Base-by-base conservation (phyloP, 2,888 invertebrate genomes). In the Melanostoma mellinum region DNA sequence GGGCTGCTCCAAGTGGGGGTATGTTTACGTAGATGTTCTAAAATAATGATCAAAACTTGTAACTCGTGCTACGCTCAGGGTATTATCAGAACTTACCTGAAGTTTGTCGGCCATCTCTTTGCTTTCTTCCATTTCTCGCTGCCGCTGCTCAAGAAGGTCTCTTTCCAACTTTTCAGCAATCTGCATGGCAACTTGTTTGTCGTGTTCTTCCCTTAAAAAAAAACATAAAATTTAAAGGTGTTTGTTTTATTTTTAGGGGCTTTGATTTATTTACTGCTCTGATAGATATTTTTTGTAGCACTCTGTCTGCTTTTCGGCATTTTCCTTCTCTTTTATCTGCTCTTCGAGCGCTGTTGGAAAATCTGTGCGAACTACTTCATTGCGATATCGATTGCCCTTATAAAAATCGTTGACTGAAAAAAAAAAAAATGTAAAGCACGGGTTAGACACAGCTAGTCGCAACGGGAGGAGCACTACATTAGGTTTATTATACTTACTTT, bases 291-390 rank as follows among this genome's bases (percentile, higher is more conserved):
- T 86, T 6, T 90, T 86, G 69, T 91, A 90, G 75, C 94, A 94
- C 85, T 94, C 92, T 88, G 93, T 93, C 33, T 93, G 93, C 78
- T 94, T 92, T 88, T 94, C 93, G 1, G 94, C 94, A 87, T 94
- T 92, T 87, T 93, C 92, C 87, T 94, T 94, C 88, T 95, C 95
- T 87, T 94, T 93, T 68, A 93, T 91, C 90, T 97, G 96, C 86
- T 96, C 95, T 85, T 94, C 93, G 86, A 94, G 92, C 1, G 96
- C 96, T 87, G 94, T 93, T 4, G 96, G 96, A 87, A 95, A 93
- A 90, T 97, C 97, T 88, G 95, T 95, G 48, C 96, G 92, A 4
- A 96, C 95, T 71, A 95, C 93, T 3, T 95, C 95, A 91, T 96
- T 95, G 72, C 96, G 93, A 77, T 92, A 93, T 86, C 94, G 94